Evolutionary conservation across 2,888 invertebrate species (phyloP), one percentile per base, ranked within the genome.

Genomic region (Troilus luridus): DNA sequence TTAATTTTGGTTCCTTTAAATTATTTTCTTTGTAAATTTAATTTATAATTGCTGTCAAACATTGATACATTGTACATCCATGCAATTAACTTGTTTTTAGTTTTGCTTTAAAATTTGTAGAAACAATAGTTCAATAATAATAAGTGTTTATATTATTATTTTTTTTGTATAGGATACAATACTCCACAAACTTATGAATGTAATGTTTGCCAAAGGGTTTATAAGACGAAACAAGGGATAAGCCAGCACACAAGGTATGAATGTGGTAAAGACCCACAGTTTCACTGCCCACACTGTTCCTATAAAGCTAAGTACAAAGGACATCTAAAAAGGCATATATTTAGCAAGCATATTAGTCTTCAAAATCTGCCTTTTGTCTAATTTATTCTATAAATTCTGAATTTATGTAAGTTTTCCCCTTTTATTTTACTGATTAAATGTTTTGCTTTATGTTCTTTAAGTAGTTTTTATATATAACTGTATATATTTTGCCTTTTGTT

Each of bases 231-330:
- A 7, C 93, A 93, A 85, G 93, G 92, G 92, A 94, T 94, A 91
- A 94, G 94, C 12, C 93, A 94, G 91, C 92, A 93, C 90, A 94
- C 94, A 0, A 93, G 94, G 88, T 94, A 94, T 92, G 93, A 93
- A 90, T 94, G 94, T 92, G 94, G 92, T 24, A 92, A 92, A 54
- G 93, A 93, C 67, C 93, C 93, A 56, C 93, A 93, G 89, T 93
- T 93, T 89, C 91, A 89, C 62, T 93, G 93, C 90, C 91, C 93
- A 7, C 92, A 93, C 89, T 94, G 94, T 91, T 92, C 93, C 19
- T 93, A 93, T 88, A 93, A 93, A 91, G 93, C 93, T 92, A 93
- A 94, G 91, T 93, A 93, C 88, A 94, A 94, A 91, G 92, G 93
- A 9, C 93, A 93, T 91, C 93, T 94, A 59, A 92, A 92, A 90